A percentile compares a stretch with the other conserved stretches of the same genome.
These are phyloP conservation scores for Sialia sialis DNA, from an alignment of 2,113 vertebrate genomes.

Conservation along the genomic window DNA sequence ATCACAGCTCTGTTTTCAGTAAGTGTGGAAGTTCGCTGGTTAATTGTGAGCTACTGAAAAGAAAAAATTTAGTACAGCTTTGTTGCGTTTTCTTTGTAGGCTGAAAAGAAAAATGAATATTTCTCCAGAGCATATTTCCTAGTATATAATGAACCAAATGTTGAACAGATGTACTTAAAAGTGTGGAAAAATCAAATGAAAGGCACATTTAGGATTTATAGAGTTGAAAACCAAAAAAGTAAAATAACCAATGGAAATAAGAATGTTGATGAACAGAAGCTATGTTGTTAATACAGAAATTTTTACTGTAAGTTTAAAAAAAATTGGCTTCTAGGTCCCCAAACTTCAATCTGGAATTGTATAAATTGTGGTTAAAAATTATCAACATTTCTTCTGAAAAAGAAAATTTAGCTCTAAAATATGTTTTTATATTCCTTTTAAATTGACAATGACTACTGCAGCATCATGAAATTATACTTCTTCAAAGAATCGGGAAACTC, in stretches of 20 bases:
- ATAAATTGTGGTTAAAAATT: not conserved
- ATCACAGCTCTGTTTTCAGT: not conserved
- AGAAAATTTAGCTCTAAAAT: constrained; percentile 4
- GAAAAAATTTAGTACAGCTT: not conserved
- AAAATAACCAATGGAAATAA: constrained; percentile 49
- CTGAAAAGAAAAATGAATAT: constrained; percentile 35
- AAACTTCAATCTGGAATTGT: not conserved
- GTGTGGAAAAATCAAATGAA: constrained; percentile 72
- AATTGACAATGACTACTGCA: constrained; percentile 2
- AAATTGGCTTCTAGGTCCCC: not conserved
- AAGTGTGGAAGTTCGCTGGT: not conserved
- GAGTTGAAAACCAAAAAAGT: constrained; percentile 61
- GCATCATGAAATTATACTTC: not conserved
- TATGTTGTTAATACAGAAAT: constrained; percentile 7
- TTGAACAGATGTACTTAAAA: constrained; percentile 75
- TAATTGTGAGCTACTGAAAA: constrained; percentile 6
- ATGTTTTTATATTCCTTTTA: not conserved
- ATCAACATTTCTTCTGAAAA: not conserved
- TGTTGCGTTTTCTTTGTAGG: constrained; percentile 24
- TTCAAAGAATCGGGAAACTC: constrained; percentile 16
- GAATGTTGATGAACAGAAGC: constrained; percentile 56
- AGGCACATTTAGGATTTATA: constrained; percentile 72
- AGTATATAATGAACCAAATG: constrained; percentile 62
- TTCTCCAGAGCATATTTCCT: constrained; percentile 51
- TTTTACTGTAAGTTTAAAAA: constrained; percentile 22